Conservation (phyloP, 1,140 invertebrate species). For the Bombus haemorrhoidalis region DNA sequence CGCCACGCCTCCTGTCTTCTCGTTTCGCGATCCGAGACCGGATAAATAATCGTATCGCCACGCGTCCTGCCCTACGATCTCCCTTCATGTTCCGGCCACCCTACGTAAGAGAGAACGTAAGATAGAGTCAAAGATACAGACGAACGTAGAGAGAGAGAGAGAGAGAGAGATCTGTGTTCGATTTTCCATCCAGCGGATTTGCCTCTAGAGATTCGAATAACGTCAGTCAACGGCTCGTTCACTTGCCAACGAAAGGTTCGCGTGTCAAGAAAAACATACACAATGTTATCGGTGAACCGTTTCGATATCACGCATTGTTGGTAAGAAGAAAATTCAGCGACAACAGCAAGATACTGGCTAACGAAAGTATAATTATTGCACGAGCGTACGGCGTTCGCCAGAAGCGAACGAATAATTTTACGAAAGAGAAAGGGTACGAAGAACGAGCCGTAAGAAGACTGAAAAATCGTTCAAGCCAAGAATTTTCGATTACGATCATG, state of each 20-base stretch:
- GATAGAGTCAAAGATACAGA: background rate
- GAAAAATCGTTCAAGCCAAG: slow-evolving; percentile 42
- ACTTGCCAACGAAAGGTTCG: background rate
- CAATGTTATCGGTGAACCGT: slow-evolving; percentile 33
- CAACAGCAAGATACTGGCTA: background rate
- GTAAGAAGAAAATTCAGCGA: background rate
- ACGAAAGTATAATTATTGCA: background rate
- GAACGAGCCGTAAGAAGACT: background rate
- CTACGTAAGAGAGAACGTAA: background rate
- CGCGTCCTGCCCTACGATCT: background rate
- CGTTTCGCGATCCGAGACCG: slow-evolving; percentile 1
- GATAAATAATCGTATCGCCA: slow-evolving; percentile 39
- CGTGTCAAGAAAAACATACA: background rate
- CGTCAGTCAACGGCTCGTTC: background rate
- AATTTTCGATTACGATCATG: slow-evolving; percentile 35
- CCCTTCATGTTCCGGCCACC: too few species aligned
- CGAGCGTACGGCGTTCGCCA: background rate
- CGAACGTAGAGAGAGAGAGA: background rate
- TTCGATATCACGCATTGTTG: background rate
- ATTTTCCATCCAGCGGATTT: background rate
- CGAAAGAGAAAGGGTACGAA: background rate
- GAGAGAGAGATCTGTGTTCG: background rate
- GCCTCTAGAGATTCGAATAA: slow-evolving; percentile 3
- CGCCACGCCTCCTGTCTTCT: slow-evolving; percentile 42
- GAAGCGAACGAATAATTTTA: background rate